These are phyloP conservation scores for Etheostoma cragini DNA, from an alignment of 2,113 vertebrate genomes.

Conservation along the genomic window DNA sequence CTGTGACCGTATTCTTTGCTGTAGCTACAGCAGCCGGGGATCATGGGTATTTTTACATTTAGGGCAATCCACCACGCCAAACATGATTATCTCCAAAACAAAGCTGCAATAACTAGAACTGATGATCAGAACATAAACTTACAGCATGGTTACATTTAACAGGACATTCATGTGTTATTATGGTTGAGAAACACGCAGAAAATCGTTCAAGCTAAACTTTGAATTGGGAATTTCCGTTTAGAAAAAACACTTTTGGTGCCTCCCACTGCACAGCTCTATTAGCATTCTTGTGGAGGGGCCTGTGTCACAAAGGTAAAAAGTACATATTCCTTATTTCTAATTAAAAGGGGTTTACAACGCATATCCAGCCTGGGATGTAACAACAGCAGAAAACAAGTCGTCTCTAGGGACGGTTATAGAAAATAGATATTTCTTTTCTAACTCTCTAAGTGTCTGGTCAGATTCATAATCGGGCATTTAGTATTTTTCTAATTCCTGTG, in stretches of 20 bases:
- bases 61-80: background rate
- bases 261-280: background rate
- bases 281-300: no score
- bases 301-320: no score
- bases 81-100: background rate
- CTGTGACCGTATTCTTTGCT: no score
- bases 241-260: background rate
- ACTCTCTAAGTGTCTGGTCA: background rate
- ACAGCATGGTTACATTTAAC: background rate
- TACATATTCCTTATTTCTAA: background rate
- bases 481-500: background rate
- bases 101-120: background rate
- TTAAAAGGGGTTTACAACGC: background rate
- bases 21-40: no score
- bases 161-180: background rate
- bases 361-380: background rate
- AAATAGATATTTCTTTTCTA: background rate
- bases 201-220: no score
- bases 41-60: background rate
- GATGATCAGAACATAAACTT: background rate
- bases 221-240: background rate
- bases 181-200: background rate
- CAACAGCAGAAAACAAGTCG: background rate
- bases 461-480: background rate
- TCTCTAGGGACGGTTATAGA: background rate